These are phyloP conservation scores for Spicauda simplicius DNA, from an alignment of 2,888 invertebrate species.

Conservation along the genomic window DNA sequence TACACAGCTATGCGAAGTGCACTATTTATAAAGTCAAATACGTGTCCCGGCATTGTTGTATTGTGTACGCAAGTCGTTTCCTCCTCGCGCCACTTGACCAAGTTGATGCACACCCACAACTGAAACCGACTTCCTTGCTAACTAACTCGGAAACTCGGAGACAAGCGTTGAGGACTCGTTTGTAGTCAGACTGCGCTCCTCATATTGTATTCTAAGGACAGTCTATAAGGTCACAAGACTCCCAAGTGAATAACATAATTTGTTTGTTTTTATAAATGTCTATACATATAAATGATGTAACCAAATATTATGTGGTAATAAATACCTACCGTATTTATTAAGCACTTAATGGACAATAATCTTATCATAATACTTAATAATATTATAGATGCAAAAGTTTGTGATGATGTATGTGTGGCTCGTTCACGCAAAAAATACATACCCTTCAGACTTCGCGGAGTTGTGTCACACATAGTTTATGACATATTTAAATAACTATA, in stretches of 20 bases:
- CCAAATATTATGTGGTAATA: too few species aligned
- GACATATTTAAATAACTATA: too few species aligned
- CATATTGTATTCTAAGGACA: neutral
- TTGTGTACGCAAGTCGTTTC: constrained; percentile 69
- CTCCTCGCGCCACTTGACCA: constrained; percentile 57
- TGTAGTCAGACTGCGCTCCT: neutral
- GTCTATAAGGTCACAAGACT: neutral
- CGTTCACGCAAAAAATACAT: too few species aligned
- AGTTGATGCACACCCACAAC: constrained; percentile 60
- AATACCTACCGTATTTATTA: too few species aligned
- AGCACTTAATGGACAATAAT: too few species aligned
- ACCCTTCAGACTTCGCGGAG: too few species aligned
- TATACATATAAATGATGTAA: too few species aligned
- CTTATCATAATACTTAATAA: too few species aligned
- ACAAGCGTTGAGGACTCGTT: constrained; percentile 7
- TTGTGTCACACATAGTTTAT: too few species aligned
- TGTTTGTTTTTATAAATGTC: neutral
- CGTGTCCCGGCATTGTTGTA: constrained; percentile 75
- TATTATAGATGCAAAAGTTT: too few species aligned
- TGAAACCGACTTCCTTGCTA: constrained; percentile 62
- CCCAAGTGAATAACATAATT: neutral
- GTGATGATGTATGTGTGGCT: too few species aligned
- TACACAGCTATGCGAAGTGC: constrained; percentile 48
- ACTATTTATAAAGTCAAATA: constrained; percentile 81
- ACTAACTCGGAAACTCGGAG: constrained; percentile 53